Evolutionary conservation across 64 coral and sea anemone species (phyloP).

Genomic region (Pocillopora damicornis): DNA sequence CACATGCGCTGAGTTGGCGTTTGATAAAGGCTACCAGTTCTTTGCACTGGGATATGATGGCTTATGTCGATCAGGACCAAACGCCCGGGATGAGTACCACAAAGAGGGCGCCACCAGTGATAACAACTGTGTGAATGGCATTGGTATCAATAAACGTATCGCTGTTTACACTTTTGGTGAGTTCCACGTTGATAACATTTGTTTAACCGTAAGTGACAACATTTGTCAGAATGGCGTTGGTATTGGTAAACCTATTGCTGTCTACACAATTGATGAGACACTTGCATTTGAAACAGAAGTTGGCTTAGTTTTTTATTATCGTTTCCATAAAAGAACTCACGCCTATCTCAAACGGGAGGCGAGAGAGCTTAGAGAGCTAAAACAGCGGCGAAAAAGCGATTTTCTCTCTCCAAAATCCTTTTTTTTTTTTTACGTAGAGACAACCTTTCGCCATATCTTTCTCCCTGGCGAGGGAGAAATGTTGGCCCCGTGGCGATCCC

Average conservation of each 20-base stretch:
- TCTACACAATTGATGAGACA: constrained; percentile 11
- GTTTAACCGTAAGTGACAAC: too few species aligned
- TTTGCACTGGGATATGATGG: constrained; percentile 43
- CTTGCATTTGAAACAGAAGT: too few species aligned
- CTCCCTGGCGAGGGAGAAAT: too few species aligned
- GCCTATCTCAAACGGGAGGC: too few species aligned
- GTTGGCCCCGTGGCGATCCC: too few species aligned
- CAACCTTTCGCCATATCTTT: too few species aligned
- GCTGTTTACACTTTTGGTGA: constrained; percentile 14
- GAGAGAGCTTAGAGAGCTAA: too few species aligned
- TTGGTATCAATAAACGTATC: background rate
- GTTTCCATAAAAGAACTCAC: background rate
- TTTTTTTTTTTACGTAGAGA: too few species aligned
- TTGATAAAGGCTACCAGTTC: constrained; percentile 22
- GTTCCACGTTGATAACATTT: background rate
- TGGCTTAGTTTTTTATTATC: too few species aligned
- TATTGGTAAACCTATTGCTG: too few species aligned
- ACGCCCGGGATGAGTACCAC: background rate
- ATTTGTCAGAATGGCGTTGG: constrained; percentile 10
- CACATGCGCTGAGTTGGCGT: constrained; percentile 2
- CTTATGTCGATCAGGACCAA: constrained; percentile 7
- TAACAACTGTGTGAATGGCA: background rate
- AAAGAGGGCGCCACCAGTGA: background rate
- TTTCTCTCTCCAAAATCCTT: too few species aligned
- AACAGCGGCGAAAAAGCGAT: too few species aligned